Evolutionary conservation across 2,888 invertebrate genomes (phyloP), one percentile per base, ranked within the genome.

Genomic region (Lithophane leautieri): DNA sequence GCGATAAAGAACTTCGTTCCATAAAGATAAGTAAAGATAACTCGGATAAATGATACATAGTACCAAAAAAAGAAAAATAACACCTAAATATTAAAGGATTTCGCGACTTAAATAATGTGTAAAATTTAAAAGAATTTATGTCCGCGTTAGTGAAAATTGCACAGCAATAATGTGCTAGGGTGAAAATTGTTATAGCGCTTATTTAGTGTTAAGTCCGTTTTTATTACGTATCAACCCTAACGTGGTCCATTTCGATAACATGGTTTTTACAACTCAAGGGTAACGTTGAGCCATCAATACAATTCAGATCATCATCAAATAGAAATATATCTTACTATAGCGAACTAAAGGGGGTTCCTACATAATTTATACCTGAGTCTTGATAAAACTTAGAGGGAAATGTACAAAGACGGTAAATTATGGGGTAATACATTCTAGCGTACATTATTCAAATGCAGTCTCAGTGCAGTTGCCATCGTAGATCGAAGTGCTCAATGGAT

Each of bases 401-500:
- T 83, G 81, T 84, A 85, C 81, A 86, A 82, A 81, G 86, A 85
- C 82, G 44, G 73, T 88, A 80, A 88, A 86, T 88, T 87, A 87
- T 86, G 73, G 81, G 78, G 82, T 88, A 90, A 91, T 90, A 91
- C 85, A 90, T 89, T 90, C 88, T 89, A 81, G 85, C 87, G 84
- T 89, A 89, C 91, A 90, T 91, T 92, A 92, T 92, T 92, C 91
- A 91, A 91, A 91, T 93, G 93, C 93, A 93, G 91, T 90, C 86
- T 89, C 87, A 80, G 84, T 93, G 93, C 93, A 92, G 85, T 88
- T 82, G 82, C 87, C 90, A 89, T 93, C 91, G 89, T 88, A 92
- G 91, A 92, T 93, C 93, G 92, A 91, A 94, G 88, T 88, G 88
- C 89, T 94, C 94, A 93, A 93, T 93, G 92, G 93, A 93, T 94